phyloP scores from a whole-genome alignment of 35 echinoderm and acorn worm species.

The Chiridota heheva region DNA sequence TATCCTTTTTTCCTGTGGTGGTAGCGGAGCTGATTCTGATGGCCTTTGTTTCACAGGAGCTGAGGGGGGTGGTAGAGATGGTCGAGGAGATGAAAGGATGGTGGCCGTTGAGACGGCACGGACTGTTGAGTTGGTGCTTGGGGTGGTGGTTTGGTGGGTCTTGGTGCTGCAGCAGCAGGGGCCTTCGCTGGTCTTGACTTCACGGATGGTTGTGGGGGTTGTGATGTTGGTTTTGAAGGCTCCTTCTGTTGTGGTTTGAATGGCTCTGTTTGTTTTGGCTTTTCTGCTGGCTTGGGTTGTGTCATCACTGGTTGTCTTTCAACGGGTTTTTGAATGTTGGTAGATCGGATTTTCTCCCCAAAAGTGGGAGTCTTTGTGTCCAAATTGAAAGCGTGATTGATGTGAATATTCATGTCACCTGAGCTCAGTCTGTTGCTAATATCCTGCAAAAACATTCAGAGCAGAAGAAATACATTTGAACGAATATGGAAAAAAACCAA shows the following conservation, averaged over 20 bases:
- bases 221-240: too few species aligned
- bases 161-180: too few species aligned
- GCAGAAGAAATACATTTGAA: too few species aligned
- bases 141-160: too few species aligned
- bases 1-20: too few species aligned
- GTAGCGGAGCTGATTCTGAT: neutral
- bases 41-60: neutral
- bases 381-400: conserved; percentile 29
- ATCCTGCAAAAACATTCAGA: conserved; percentile 19
- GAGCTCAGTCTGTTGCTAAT: conserved; percentile 19
- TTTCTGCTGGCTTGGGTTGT: conserved; percentile 1
- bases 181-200: too few species aligned
- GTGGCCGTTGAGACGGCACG: too few species aligned
- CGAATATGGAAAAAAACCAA: neutral
- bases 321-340: neutral
- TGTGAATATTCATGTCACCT: conserved; percentile 28
- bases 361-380: neutral
- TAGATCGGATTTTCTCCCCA: neutral
- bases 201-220: conserved; percentile 24
- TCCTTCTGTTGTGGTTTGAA: too few species aligned
- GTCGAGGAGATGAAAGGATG: neutral
- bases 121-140: too few species aligned
- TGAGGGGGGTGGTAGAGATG: conserved; percentile 4
- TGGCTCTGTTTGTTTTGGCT: too few species aligned
- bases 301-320: conserved; percentile 6